Conservation (phyloP, 2,888 invertebrate species). For the Fragum whitleyi region DNA sequence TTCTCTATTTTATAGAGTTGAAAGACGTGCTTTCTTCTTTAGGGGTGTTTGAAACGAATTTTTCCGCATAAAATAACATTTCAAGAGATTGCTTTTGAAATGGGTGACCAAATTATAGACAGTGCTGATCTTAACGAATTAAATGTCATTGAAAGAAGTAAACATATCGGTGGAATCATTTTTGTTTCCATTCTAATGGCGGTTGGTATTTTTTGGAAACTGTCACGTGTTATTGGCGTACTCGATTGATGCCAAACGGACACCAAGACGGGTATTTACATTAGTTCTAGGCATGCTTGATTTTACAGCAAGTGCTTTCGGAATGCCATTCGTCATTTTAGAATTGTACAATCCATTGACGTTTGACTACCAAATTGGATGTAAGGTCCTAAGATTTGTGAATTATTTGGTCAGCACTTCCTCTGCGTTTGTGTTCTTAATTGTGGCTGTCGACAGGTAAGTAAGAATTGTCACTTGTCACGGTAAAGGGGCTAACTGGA, state of each 20-base stretch:
- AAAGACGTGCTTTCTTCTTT: too few relatives aligned
- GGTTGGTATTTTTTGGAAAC: slow-evolving; percentile 59
- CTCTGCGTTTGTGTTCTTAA: slow-evolving; percentile 41
- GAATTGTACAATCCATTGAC: slow-evolving; percentile 41
- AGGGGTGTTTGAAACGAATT: too few relatives aligned
- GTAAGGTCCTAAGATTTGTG: slow-evolving; percentile 54
- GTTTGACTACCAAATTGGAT: slow-evolving; percentile 32
- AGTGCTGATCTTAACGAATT: slow-evolving; percentile 20
- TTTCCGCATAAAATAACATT: too few relatives aligned
- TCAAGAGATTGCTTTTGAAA: too few relatives aligned
- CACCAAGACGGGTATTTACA: slow-evolving; percentile 54
- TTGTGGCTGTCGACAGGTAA: slow-evolving; percentile 56
- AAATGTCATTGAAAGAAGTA: slow-evolving; percentile 30
- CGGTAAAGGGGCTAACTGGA: too few relatives aligned
- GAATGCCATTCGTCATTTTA: slow-evolving; percentile 51
- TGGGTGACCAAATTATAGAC: background rate
- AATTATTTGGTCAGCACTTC: slow-evolving; percentile 51
- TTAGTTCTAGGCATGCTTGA: slow-evolving; percentile 52
- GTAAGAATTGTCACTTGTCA: too few relatives aligned
- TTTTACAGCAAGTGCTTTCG: slow-evolving; percentile 46
- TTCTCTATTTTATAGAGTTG: too few relatives aligned
- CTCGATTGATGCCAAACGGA: slow-evolving; percentile 35
- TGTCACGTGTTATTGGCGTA: slow-evolving; percentile 54
- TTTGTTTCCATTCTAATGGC: slow-evolving; percentile 44
- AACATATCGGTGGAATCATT: slow-evolving; percentile 52